Evolutionary conservation across 1,140 invertebrate genomes (phyloP).

Genomic region (Drosophila ercepeae): DNA sequence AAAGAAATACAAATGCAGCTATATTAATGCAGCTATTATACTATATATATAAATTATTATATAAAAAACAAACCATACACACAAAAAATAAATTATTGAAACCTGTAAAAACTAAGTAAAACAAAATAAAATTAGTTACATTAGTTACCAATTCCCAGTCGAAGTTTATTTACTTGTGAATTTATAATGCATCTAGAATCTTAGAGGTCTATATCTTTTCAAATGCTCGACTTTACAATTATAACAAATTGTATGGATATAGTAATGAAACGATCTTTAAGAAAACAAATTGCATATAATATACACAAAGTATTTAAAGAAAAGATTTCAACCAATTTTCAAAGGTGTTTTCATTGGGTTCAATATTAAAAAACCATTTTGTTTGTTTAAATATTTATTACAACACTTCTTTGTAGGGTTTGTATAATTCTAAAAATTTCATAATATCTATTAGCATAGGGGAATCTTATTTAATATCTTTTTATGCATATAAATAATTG

Average conservation of each 20-base stretch:
- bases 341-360: background rate
- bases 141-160: slow-evolving; percentile 73
- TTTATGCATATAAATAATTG: slow-evolving; percentile 32
- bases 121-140: slow-evolving; percentile 81
- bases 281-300: slow-evolving; percentile 19
- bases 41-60: slow-evolving; percentile 68
- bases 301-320: slow-evolving; percentile 13
- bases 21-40: slow-evolving; percentile 72
- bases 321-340: background rate
- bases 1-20: slow-evolving; percentile 45
- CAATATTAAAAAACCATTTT: no score
- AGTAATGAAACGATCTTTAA: slow-evolving; percentile 8
- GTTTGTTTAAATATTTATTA: slow-evolving; percentile 8
- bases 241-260: slow-evolving; percentile 11
- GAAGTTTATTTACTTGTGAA: slow-evolving; percentile 43
- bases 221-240: slow-evolving; percentile 26
- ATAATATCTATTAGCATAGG: slow-evolving; percentile 19
- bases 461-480: background rate
- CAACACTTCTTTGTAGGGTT: slow-evolving; percentile 27
- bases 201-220: background rate
- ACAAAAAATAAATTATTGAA: slow-evolving; percentile 75
- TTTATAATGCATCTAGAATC: no score
- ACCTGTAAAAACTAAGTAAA: slow-evolving; percentile 80
- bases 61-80: slow-evolving; percentile 58
- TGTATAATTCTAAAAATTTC: slow-evolving; percentile 18